Base-by-base conservation (phyloP, 2,888 invertebrate genomes). In the Gisinianus flammeolus region DNA sequence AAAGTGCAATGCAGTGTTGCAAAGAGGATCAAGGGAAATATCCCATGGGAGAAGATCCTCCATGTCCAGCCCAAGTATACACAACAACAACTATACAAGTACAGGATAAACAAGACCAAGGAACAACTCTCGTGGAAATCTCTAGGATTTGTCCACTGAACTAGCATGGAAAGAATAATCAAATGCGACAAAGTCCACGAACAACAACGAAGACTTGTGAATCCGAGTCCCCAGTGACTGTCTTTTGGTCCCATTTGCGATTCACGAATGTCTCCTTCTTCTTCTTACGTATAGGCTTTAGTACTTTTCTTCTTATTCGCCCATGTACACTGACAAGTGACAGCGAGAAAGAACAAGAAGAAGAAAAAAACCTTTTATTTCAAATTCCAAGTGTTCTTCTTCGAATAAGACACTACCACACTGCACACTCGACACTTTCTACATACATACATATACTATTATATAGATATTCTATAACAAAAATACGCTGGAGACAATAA, bases 151-250 rank as follows among this genome's bases (percentile, higher is more conserved):
- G 79, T 76, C 64, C 77, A 68, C 35, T 73, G 58, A 58, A 73
- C 62, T 72, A 76, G 52, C 66, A 73, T 52, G 68, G n/a, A 68
- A 73, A 73, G 79, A 77, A 79, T 79, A 79, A 79, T 79, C 73
- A 73, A 77, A 79, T 67, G 62, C 77, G 79, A 79, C 79, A 79
- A 79, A 76, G 79, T 79, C 77, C 52, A 71, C 31, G 30, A 28
- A 71, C 75, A 76, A 79, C 69, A 58, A 77, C 44, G 28, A 62
- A 62, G 26, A 12, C 58, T 69, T 35, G 35, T 58, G 28, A 8
- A 33, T 58, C 62, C 31, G 8, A 72, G 26, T 31, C 72, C 62
- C 72, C 19, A 31, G 72, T 72, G 72, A 72, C 33, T 72, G 58
- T 58, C 31, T 28, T n/a, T 71, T 58, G 58, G 58, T 33, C 72